Base-by-base conservation (phyloP, 1,140 invertebrate genomes). In the Lutraria rhynchaena region DNA sequence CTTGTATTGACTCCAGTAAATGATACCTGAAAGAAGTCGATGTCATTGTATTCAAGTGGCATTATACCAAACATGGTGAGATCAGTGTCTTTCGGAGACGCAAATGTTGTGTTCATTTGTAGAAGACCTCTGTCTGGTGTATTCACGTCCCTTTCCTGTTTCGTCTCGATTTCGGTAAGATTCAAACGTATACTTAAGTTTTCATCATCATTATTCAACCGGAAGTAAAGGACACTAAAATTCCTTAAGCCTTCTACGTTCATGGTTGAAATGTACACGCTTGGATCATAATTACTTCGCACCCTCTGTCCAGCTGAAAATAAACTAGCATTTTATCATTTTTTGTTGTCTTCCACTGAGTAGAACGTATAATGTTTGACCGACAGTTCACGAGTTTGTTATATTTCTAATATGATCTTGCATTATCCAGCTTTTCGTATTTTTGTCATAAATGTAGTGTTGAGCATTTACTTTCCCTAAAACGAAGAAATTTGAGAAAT, bases 1-100 rank as follows among this genome's bases (percentile, higher is more conserved):
- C 61, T 67, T 19, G 65, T 80, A 35, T 80, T 80, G 7, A 80
- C 53, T n/a, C 76, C 76, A 19, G 51, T 70, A 46, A 80, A 70
- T 22, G 67, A 69, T 35, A 70, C 33, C 17, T 70, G 57, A 33
- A 44, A 24, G 22, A 31, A 27, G 1, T 11, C 35, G 13, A 63
- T 2, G 22, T 49, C 44, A 29, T 63, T 1, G 2, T 33, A 33
- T 17, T 63, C 37, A 31, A 13, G 17, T 9, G 65, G 46, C 4
- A 80, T n/a, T 1, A 58, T 57, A 2, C 29, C 29, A 3, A 53
- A 53, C 9, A 80, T 70, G 19, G 41, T 70, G 17, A 80, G 49
- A 57, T 70, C 65, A 19, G 65, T 29, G 67, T 58, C 65, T 22
- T 9, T 1, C 19, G 76, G 49, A 17, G 76, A 63, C 24, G 35